Percentiles rank a stretch among this genome's conserved stretches.
These are phyloP conservation scores for Hedya salicella DNA, from an alignment of 2,888 invertebrate species.

Conservation along the genomic window DNA sequence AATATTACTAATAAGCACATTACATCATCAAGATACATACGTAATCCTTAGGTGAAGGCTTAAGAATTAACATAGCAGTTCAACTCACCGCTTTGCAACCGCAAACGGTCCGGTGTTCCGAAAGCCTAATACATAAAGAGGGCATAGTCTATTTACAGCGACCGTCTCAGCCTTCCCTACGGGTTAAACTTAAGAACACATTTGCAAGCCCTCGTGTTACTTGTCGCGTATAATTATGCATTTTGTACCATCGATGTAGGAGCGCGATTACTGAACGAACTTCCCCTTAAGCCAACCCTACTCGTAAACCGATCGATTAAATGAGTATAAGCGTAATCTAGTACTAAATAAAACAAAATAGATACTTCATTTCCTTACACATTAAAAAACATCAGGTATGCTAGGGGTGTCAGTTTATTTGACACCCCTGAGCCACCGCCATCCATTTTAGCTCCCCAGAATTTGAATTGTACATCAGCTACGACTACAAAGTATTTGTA, in stretches of 20 bases:
- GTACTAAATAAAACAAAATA: conserved; percentile 26
- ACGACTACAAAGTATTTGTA: conserved; percentile 27
- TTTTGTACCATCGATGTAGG: conserved; percentile 76
- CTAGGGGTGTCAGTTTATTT: conserved; percentile 19
- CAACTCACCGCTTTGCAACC: not conserved
- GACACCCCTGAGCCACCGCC: conserved; percentile 15
- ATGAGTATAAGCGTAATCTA: conserved; percentile 24
- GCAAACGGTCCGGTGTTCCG: not conserved
- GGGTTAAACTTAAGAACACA: conserved; percentile 49
- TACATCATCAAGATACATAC: too few relatives aligned
- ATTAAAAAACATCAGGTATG: conserved; percentile 25
- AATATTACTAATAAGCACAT: too few relatives aligned
- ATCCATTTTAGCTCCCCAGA: not conserved
- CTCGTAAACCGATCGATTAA: conserved; percentile 13
- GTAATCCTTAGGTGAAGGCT: too few relatives aligned
- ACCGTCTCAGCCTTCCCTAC: conserved; percentile 3
- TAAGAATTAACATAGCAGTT: too few relatives aligned
- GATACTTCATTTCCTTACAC: conserved; percentile 30
- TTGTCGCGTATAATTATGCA: conserved; percentile 67
- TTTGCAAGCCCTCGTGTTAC: conserved; percentile 48
- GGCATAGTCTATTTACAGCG: conserved; percentile 33
- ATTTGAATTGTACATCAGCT: conserved; percentile 22
- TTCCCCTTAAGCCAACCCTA: conserved; percentile 39
- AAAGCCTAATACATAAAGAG: conserved; percentile 21
- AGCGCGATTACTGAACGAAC: conserved; percentile 63